Conservation (phyloP, 2,888 invertebrate species). For the Chalcis sispes region DNA sequence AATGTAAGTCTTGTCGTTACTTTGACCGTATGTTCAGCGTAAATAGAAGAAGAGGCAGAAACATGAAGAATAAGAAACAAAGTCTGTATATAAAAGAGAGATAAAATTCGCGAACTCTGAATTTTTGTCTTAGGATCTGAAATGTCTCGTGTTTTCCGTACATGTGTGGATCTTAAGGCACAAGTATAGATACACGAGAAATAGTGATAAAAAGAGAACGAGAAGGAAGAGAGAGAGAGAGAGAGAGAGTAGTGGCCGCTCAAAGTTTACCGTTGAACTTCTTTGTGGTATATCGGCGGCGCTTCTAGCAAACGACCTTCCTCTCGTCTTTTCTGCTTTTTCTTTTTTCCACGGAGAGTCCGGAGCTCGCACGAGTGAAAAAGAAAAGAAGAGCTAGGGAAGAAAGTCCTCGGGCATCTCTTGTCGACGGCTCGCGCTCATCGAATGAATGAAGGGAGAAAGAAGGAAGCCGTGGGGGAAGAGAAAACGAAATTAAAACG, state of each 20-base stretch:
- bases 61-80: constrained; percentile 23
- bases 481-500: constrained; percentile 73
- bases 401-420: constrained; percentile 24
- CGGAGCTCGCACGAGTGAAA: too few species aligned
- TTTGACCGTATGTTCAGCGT: neutral
- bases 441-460: constrained; percentile 46
- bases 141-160: constrained; percentile 58
- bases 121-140: constrained; percentile 56
- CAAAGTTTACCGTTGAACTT: constrained; percentile 64
- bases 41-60: neutral
- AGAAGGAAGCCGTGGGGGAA: constrained; percentile 49
- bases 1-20: constrained; percentile 9
- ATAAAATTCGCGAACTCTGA: constrained; percentile 56
- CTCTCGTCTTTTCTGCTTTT: constrained; percentile 44
- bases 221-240: neutral
- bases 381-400: neutral
- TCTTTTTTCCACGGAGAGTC: constrained; percentile 29
- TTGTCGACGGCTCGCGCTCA: constrained; percentile 12
- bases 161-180: constrained; percentile 59
- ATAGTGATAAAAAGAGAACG: too few species aligned
- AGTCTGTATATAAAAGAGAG: neutral
- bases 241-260: constrained; percentile 52
- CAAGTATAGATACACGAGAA: constrained; percentile 54
- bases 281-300: constrained; percentile 64
- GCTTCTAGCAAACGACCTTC: constrained; percentile 59